A percentile compares a stretch with the other conserved stretches of the same genome.
Conservation (phyloP, 2,113 vertebrate species). For the Picathartes gymnocephalus region DNA sequence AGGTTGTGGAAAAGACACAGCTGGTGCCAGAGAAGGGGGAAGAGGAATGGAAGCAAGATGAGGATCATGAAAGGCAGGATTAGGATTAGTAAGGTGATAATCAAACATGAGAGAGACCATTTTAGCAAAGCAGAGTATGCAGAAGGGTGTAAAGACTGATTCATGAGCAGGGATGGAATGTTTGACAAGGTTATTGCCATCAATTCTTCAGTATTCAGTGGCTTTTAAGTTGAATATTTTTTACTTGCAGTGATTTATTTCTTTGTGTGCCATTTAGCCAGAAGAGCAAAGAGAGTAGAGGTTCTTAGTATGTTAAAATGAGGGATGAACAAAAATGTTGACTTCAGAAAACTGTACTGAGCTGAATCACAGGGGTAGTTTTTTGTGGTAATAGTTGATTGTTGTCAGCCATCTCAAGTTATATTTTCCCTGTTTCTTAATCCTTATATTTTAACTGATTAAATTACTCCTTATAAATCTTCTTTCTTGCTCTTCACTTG, state of each 20-base stretch:
- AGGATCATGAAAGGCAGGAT: not conserved
- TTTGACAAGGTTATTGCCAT: not conserved
- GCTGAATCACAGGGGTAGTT: not conserved
- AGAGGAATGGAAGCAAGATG: not conserved
- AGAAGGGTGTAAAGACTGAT: not conserved
- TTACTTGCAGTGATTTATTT: not conserved
- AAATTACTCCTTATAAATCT: not conserved
- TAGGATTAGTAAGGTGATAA: not conserved
- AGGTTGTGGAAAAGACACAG: not conserved
- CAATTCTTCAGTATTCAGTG: not conserved
- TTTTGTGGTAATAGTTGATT: not conserved
- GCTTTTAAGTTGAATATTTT: not conserved
- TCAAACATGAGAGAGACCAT: not conserved
- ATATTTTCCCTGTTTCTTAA: not conserved
- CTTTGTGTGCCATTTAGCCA: not conserved
- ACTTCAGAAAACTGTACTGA: not conserved
- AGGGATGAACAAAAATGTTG: not conserved
- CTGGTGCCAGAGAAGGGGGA: not conserved
- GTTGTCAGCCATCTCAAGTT: not conserved
- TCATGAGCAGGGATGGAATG: not conserved
- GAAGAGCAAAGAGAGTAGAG: not conserved
- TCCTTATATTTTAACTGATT: not conserved
- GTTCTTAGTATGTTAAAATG: not conserved
- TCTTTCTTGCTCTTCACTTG: not conserved
- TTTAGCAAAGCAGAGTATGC: not conserved